Percentiles rank a stretch among this genome's conserved stretches.
phyloP scores from a whole-genome alignment of 2,797 vertebrate species.

The Acridotheres tristis region DNA sequence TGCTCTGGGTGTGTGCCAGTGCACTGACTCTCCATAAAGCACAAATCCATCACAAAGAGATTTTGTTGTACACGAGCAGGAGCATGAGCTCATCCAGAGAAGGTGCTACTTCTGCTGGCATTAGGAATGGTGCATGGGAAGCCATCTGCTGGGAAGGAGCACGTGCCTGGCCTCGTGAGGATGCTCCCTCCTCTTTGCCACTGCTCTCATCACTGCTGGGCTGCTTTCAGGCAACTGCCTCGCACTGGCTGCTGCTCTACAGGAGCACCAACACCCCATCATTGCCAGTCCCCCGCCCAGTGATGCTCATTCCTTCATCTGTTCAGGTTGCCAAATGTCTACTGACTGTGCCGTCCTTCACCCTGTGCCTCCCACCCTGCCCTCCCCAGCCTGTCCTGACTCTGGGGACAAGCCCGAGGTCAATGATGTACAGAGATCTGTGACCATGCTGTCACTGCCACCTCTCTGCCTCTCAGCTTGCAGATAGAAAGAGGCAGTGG shows the following conservation, averaged over 20 bases:
- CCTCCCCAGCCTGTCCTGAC: not conserved
- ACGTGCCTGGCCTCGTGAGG: not conserved
- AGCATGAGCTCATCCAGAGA: not conserved
- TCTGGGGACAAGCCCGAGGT: not conserved
- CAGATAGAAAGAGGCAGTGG: not conserved
- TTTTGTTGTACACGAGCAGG: not conserved
- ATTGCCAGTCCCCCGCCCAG: fast-evolving
- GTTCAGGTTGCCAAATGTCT: not conserved
- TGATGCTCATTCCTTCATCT: not conserved
- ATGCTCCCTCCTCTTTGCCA: not conserved
- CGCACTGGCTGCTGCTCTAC: fast-evolving
- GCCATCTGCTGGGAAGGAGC: conserved; percentile 69
- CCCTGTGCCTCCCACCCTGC: not conserved
- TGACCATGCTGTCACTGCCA: not conserved
- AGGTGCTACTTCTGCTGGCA: conserved; percentile 55
- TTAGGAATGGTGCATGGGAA: conserved; percentile 76
- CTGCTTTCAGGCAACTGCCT: not conserved
- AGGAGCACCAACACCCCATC: not conserved
- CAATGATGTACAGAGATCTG: not conserved
- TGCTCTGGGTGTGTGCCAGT: not conserved
- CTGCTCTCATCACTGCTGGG: not conserved
- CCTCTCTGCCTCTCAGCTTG: not conserved
- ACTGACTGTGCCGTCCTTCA: not conserved
- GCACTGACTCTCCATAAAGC: not conserved
- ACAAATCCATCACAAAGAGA: not conserved